Evolutionary conservation across 2,888 invertebrate genomes (phyloP).

Genomic region (Athalia circularis): DNA sequence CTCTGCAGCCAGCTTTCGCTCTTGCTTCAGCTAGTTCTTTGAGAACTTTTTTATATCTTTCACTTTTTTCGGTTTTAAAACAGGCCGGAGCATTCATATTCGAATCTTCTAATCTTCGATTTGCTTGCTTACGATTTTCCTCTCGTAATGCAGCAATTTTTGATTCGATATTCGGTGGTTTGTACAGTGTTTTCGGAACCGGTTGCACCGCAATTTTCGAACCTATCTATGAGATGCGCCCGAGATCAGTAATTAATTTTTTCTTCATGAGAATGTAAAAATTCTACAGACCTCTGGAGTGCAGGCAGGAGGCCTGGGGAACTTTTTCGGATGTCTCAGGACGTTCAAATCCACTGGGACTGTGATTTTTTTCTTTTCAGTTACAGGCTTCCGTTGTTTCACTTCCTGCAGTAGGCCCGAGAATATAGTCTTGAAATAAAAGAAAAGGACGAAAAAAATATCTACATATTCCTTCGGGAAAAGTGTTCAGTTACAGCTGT

Average conservation of each 20-base stretch:
- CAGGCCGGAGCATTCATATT: slow-evolving; percentile 39
- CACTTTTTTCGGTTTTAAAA: slow-evolving; percentile 9
- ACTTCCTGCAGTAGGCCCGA: neutral
- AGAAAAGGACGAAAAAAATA: too few species aligned
- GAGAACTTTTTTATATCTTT: slow-evolving; percentile 15
- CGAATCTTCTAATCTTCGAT: slow-evolving; percentile 28
- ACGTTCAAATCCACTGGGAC: slow-evolving; percentile 43
- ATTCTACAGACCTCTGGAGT: slow-evolving; percentile 33
- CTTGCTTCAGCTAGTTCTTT: slow-evolving; percentile 7
- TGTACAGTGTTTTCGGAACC: slow-evolving; percentile 53
- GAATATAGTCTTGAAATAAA: slow-evolving; percentile 1
- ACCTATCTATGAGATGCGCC: neutral
- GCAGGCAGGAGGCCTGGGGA: slow-evolving; percentile 17
- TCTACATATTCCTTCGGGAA: too few species aligned
- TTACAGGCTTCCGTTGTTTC: neutral
- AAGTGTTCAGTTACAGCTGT: neutral
- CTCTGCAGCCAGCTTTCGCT: neutral
- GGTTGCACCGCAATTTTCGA: neutral
- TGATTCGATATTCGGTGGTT: slow-evolving; percentile 46
- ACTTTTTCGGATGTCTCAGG: slow-evolving; percentile 22
- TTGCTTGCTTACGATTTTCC: slow-evolving; percentile 49
- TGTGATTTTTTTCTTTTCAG: slow-evolving; percentile 18
- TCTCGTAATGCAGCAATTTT: slow-evolving; percentile 48
- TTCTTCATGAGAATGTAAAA: neutral
- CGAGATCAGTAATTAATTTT: neutral